Evolutionary conservation across 1,140 invertebrate species (phyloP).

Genomic region (Teleogryllus occipitalis): DNA sequence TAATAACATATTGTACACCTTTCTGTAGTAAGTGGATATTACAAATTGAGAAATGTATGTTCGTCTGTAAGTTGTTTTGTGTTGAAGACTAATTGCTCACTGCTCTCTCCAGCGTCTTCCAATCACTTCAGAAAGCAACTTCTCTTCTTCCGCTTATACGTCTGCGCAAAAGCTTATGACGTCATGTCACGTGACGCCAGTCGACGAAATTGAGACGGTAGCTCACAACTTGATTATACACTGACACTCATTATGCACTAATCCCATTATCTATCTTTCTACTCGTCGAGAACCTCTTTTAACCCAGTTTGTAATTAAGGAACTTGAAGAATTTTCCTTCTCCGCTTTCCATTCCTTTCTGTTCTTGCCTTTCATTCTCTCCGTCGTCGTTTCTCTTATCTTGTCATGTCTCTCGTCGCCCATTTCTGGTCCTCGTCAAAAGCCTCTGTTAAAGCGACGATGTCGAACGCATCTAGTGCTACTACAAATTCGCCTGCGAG

Average conservation of each 20-base stretch:
- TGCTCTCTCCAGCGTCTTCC: no score
- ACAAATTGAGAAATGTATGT: no score
- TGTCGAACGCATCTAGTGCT: no score
- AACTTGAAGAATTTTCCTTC: conserved; percentile 18
- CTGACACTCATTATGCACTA: conserved; percentile 22
- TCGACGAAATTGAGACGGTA: conserved; percentile 15
- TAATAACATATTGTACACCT: no score
- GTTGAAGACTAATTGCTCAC: no score
- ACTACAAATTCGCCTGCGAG: no score
- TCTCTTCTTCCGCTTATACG: no score
- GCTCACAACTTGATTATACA: conserved; percentile 16
- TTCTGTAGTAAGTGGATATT: no score
- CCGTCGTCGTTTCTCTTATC: neutral
- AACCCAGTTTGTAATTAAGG: conserved; percentile 23
- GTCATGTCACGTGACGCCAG: neutral
- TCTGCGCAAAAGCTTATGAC: neutral
- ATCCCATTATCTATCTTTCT: conserved; percentile 20
- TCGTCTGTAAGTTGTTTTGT: no score
- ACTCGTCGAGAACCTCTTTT: conserved; percentile 13
- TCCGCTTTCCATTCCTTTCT: neutral
- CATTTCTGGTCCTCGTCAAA: no score
- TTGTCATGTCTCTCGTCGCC: neutral
- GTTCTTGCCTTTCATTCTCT: neutral
- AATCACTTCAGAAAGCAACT: no score
- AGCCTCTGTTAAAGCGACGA: no score